Evolutionary conservation across 2,797 vertebrate genomes (phyloP), one percentile per base, ranked within the genome.

Genomic region (Gadopsis marmoratus): DNA sequence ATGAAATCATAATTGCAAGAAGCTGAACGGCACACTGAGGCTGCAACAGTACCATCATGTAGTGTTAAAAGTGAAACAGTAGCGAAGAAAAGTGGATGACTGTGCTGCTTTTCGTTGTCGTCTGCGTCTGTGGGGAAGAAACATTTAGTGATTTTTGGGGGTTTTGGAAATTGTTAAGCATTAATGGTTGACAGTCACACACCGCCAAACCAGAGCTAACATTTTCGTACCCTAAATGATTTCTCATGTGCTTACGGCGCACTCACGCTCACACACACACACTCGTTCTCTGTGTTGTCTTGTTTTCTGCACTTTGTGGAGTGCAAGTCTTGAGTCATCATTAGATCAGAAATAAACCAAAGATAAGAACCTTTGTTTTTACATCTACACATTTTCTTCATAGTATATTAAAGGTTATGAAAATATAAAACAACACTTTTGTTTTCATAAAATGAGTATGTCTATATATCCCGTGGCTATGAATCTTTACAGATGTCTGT

Each of bases 241-340:
- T 87, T 89, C 45, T 76, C 78, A 78, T 82, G 67, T 75, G 78
- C 47, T 74, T 60, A 65, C 39, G 61, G 61, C 43, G 14, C 48
- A 54, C 61, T 23, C 68, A 47, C 63, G 26, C 71, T 56, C 69
- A 63, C 70, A 65, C 29, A 23, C 55, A 66, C 54, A 29, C 62
- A 62, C 71, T 64, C 17, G 37, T 37, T 63, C 11, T 41, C 21
- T 39, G n/a, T 39, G 29, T 54, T 50, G 13, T 64, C 35, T 43
- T 48, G 94, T 97, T 97, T 89, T 97, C 96, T 98, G 97, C 48
- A 97, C 97, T 89, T 97, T 97, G 83, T 96, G 95, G 71, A 97
- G 96, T 26, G 26, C 2, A 97, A 92, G 86, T 97, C 96, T 61
- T 94, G 93, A 39, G 96, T 96, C 88, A 96, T 95, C 76, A 94